Base-by-base conservation (phyloP, 2,797 vertebrate species). In the Lacerta bilineata region DNA sequence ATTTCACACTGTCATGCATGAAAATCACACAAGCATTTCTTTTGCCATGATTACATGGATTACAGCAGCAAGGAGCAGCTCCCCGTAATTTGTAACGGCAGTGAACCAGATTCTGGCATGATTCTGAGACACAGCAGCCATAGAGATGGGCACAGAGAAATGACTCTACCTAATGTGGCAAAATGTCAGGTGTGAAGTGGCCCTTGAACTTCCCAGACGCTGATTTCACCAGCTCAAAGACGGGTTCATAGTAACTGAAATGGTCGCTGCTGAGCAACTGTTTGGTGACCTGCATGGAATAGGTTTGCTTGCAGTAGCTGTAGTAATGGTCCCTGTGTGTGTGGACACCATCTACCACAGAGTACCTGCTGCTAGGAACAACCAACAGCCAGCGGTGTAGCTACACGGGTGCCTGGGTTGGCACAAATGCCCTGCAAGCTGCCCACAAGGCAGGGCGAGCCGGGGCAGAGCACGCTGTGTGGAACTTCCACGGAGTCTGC, bases 21-120 rank as follows among this genome's bases (percentile, higher is more conserved):
- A 41, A 80, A 88, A 84, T 61, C 50, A 64, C 69, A 36, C 87
- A 84, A 55, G 50, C 76, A 15, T 80, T 39, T 88, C 82, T 61
- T 27, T 84, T 61, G 13, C 36, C 33, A 29, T 41, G 39, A 72
- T 80, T 71, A 79, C 55, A 55, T 68, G 80, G 72, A 59, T 61
- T 84, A 29, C 69, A 71, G 50, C n/a, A 72, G 55, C 55, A 71
- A 55, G 39, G 69, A 64, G 29, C 66, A 80, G 77, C 20, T 61
- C 61, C 36, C 13, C 41, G 43, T 61, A 15, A 84, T 41, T 69
- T 72, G 17, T 59, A 36, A 69, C 2, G 8, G 23, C 76, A 55
- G 77, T 66, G 20, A 7, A 55, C 33, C 3, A 25, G 39, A 33
- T 11, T 29, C 0, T 15, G 2, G 27, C 61, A 55, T n/a, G 29